Evolutionary conservation across 2,797 vertebrate genomes (phyloP).

Genomic region (Borostomias antarcticus): DNA sequence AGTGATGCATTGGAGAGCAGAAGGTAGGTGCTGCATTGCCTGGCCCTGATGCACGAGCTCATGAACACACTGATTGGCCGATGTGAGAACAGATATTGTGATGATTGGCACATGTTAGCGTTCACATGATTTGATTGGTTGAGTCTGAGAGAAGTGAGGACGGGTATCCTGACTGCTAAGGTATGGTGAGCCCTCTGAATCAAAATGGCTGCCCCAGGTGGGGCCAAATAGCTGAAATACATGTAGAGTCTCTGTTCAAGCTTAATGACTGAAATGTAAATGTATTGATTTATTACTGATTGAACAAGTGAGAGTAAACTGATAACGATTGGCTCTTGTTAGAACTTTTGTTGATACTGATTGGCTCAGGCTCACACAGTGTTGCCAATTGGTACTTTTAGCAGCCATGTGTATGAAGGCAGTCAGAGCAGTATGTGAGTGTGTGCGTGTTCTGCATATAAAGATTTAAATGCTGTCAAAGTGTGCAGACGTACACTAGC

Average conservation of each 20-base stretch:
- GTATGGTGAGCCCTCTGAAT: slow-evolving; percentile 32
- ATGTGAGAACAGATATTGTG: slow-evolving; percentile 49
- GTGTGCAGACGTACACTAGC: slow-evolving; percentile 68
- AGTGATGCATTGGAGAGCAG: slow-evolving; percentile 52
- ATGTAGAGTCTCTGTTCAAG: neutral
- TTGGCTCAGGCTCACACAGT: slow-evolving; percentile 1
- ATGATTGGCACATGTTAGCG: slow-evolving; percentile 51
- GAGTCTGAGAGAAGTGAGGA: slow-evolving; percentile 47
- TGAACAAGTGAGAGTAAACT: neutral
- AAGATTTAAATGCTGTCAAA: slow-evolving; percentile 72
- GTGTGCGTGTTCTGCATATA: slow-evolving; percentile 61
- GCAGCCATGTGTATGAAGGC: slow-evolving; percentile 44
- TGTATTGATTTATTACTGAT: neutral
- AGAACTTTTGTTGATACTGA: slow-evolving; percentile 24
- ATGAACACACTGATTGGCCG: slow-evolving; percentile 73
- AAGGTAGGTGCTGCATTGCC: slow-evolving; percentile 66
- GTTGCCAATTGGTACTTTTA: slow-evolving; percentile 46
- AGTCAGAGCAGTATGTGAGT: slow-evolving; percentile 19
- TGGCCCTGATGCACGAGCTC: slow-evolving; percentile 65
- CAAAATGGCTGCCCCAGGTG: slow-evolving; percentile 60
- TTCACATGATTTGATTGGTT: slow-evolving; percentile 70
- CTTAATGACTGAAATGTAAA: neutral
- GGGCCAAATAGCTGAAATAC: slow-evolving; percentile 61
- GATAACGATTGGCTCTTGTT: slow-evolving; percentile 42
- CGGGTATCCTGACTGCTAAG: slow-evolving; percentile 43